Evolutionary conservation across 2,797 vertebrate species (phyloP).

Genomic region (Alca torda): DNA sequence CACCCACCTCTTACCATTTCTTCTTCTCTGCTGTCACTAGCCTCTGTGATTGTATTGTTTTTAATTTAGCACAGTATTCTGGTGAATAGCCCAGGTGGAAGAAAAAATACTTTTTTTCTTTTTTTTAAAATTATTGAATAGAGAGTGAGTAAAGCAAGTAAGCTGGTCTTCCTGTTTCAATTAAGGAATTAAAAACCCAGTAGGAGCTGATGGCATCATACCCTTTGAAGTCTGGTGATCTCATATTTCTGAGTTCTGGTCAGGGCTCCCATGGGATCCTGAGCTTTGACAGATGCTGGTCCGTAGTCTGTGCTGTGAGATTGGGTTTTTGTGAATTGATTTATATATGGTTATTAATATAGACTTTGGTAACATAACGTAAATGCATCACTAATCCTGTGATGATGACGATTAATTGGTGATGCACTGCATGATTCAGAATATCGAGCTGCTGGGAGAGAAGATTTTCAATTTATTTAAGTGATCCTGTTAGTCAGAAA

Average conservation of each 20-base stretch:
- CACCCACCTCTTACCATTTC: not conserved
- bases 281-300: not conserved
- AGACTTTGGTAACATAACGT: not conserved
- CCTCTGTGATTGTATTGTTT: not conserved
- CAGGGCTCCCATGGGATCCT: not conserved
- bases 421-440: not conserved
- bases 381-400: conserved; percentile 30
- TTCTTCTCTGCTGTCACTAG: not conserved
- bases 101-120: not conserved
- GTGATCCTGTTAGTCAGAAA: not conserved
- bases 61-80: not conserved
- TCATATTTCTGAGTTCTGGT: not conserved
- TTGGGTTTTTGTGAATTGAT: not conserved
- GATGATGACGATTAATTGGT: conserved; percentile 12
- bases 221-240: not conserved
- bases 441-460: not conserved
- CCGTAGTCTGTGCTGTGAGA: not conserved
- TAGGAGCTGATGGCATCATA: not conserved
- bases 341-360: conserved; percentile 40
- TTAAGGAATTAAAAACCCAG: not conserved
- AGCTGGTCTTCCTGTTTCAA: not conserved
- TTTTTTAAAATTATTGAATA: not conserved
- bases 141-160: not conserved
- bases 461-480: conserved; percentile 35
- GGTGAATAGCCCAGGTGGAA: not conserved